Percentiles rank a stretch among this genome's conserved stretches.
These are phyloP conservation scores for Macrotrachela quadricornifera DNA, from an alignment of 1,140 invertebrate species.

Conservation along the genomic window DNA sequence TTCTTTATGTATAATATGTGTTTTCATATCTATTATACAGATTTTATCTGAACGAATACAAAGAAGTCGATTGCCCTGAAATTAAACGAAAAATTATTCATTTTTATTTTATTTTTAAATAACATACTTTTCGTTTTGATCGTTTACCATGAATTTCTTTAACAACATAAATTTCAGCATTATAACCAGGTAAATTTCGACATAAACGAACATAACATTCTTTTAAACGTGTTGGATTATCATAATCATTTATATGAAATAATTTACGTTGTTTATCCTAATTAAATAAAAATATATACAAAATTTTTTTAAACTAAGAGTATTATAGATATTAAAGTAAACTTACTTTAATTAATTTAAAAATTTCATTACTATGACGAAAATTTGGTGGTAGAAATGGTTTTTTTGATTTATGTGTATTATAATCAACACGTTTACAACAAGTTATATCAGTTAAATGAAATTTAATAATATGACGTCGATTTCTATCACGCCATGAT, in stretches of 20 bases:
- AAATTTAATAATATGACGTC: too few relatives aligned
- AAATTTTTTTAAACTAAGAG: too few relatives aligned
- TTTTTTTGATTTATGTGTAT: constrained; percentile 20
- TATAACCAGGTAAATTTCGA: constrained; percentile 41
- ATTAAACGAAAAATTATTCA: neutral
- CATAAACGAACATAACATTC: constrained; percentile 46
- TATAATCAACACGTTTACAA: too few relatives aligned
- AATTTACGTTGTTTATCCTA: constrained; percentile 49
- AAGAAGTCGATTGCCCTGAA: constrained; percentile 39
- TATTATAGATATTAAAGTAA: too few relatives aligned
- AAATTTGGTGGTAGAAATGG: constrained; percentile 36
- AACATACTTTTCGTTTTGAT: constrained; percentile 37
- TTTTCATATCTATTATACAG: constrained; percentile 42
- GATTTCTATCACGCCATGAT: too few relatives aligned
- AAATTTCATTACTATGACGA: constrained; percentile 36
- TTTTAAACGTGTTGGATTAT: constrained; percentile 40
- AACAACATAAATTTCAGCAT: constrained; percentile 44
- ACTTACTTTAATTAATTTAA: constrained; percentile 37
- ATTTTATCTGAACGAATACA: constrained; percentile 41
- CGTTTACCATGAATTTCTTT: constrained; percentile 43
- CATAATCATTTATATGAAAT: constrained; percentile 42
- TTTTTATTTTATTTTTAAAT: too few relatives aligned
- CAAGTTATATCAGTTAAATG: too few relatives aligned
- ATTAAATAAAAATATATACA: constrained; percentile 8
- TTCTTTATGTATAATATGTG: constrained; percentile 38